phyloP scores from a whole-genome alignment of 2,888 invertebrate genomes.

The Rhimphoctona megacephalus region DNA sequence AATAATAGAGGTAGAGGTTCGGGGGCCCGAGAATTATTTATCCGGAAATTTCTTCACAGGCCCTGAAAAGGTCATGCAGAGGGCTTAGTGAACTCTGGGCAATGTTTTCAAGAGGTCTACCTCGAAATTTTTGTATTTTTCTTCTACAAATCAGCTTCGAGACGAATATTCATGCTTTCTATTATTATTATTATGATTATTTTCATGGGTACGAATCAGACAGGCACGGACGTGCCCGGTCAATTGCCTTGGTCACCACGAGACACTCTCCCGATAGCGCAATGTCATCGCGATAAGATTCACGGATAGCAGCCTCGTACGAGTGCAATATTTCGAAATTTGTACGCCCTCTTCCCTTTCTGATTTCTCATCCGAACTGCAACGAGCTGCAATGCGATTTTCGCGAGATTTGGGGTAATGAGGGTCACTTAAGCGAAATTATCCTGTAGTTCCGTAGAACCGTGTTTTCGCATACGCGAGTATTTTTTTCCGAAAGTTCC shows the following conservation, averaged over 20 bases:
- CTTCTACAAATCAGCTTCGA: not conserved
- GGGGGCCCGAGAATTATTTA: not conserved
- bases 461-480: not conserved
- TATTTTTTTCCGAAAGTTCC: not conserved
- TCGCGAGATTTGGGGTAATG: conserved; percentile 10
- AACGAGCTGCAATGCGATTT: conserved; percentile 24
- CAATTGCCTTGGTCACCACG: conserved; percentile 57
- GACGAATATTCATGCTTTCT: not conserved
- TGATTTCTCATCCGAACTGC: not conserved
- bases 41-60: not conserved
- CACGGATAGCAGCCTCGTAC: conserved; percentile 30
- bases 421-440: not conserved
- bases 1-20: not conserved
- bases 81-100: not conserved
- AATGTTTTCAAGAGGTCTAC: not conserved
- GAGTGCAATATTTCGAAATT: not conserved
- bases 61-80: not conserved
- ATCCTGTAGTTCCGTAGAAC: not conserved
- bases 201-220: not conserved
- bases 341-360: not conserved
- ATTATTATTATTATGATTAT: conserved; percentile 13
- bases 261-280: conserved; percentile 53
- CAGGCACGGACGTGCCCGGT: conserved; percentile 29
- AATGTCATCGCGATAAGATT: conserved; percentile 75
- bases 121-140: not conserved